These are phyloP conservation scores for Ormyrus pomaceus DNA, from an alignment of 2,888 invertebrate species.

Conservation along the genomic window DNA sequence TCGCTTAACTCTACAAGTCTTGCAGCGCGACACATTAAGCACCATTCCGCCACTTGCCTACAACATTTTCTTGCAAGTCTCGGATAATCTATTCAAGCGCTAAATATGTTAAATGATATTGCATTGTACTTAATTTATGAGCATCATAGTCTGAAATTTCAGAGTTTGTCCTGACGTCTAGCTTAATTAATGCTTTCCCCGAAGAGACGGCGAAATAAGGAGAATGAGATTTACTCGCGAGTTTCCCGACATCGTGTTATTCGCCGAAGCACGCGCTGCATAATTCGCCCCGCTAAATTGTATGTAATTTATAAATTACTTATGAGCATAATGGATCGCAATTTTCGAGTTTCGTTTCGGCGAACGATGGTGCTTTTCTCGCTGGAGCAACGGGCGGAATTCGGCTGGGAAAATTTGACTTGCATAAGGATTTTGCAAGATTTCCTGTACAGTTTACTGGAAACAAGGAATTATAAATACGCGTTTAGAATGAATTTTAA, in stretches of 20 bases:
- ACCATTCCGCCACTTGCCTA: not conserved
- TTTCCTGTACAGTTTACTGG: no score
- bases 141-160: slow-evolving; percentile 20
- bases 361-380: not conserved
- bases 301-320: slow-evolving; percentile 12
- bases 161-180: not conserved
- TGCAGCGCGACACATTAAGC: not conserved
- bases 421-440: no score
- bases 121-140: slow-evolving; percentile 22
- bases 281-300: no score
- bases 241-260: not conserved
- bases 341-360: slow-evolving; percentile 3
- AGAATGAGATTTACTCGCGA: slow-evolving; percentile 14
- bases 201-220: slow-evolving; percentile 2
- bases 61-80: not conserved
- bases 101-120: slow-evolving; percentile 23
- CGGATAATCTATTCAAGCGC: not conserved
- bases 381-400: not conserved
- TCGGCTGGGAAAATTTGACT: not conserved
- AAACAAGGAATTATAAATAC: no score
- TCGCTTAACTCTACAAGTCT: not conserved
- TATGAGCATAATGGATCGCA: not conserved
- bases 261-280: no score
- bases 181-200: slow-evolving; percentile 22
- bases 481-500: no score